Base-by-base conservation (phyloP, 2,888 invertebrate species). In the Lithodes maja region DNA sequence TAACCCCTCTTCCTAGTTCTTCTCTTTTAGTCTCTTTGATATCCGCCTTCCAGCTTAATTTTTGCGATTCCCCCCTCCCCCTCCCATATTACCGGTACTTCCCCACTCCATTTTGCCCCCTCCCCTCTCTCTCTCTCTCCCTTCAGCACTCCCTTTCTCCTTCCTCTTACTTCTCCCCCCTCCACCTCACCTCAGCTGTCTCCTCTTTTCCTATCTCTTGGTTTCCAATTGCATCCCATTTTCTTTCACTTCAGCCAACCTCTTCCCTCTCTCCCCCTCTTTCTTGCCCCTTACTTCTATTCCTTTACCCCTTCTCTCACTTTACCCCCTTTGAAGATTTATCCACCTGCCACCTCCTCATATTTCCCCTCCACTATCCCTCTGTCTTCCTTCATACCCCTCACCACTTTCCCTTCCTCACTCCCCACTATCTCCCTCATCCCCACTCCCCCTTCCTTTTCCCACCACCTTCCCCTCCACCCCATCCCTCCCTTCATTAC, bases 71-170 rank as follows among this genome's bases (percentile, higher is more conserved):
- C 79, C 52, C 79, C 52, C 79, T 49, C 49, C 52, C 79, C 52
- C 79, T 79, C 79, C 52, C 79, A 33, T 33, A 33, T 33, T 33
- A 33, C 33, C 33, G 33, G 33, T 33, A 33, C 33, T 33, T 33
- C 33, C 33, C 33, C 33, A 33, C 33, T 33, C 33, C 33, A 33
- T 33, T 33, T 33, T 33, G 33, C 15, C 80, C 12, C 80, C 15
- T n/a, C 54, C 80, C 54, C 80, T 80, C 80, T 80, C 80, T 80
- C 80, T 80, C 80, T 80, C 80, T 80, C 80, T 80, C 80, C 54
- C 80, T 80, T 54, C 17, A 53, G 52, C 80, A 54, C 80, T 80
- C 80, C 54, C 80, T 80, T 52, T 77, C 77, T 2, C 77, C 12
- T 61, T 7, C 12, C 12, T 61, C 12, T 61, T 7, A 5, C 61